Base-by-base conservation (phyloP, 2,113 vertebrate genomes). In the Apeltes quadracus region DNA sequence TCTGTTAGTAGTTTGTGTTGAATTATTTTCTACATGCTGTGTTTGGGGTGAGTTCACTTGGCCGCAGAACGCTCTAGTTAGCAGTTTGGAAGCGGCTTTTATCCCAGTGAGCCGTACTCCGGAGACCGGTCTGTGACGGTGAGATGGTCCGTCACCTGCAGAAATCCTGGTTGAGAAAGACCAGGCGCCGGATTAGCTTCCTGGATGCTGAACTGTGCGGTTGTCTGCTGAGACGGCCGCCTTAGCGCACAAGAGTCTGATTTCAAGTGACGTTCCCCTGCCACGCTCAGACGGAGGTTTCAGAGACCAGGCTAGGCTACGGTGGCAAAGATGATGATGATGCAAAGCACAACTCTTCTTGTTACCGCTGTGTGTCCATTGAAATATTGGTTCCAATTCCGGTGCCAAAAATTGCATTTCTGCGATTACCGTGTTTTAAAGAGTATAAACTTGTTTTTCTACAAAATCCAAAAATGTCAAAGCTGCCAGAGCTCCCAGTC, bases 1-100 rank as follows among this genome's bases (percentile, higher is more conserved):
- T 91, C 91, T 93, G 91, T 89, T 90, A 84, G 81, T 78, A 62
- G 89, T 93, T 91, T 66, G 32, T 75, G 76, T 86, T 80, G 82
- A 92, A 90, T 91, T 86, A 90, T 90, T 84, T 78, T 82, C 85
- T 85, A 89, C 89, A 90, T 82, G 86, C 87, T 86, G 81, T 75
- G 84, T 90, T 89, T 84, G 66, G 83, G 87, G 74, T 77, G 85
- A 87, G 72, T 87, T 86, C 81, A 75, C 79, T 86, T 68, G 85
- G 85, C 82, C 67, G 61, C 80, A 75, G 64, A 75, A 56, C 0
- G 41, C 84, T 84, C 87, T 89, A 44, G 90, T 90, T 90, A 90
- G 88, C 87, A 72, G 84, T 81, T 82, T 76, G 78, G 71, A 67
- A 50, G 76, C 66, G 9, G 82, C 76, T 83, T 81, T 76, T 72